A percentile compares a stretch with the other conserved stretches of the same genome.
These are phyloP conservation scores for human (Homo sapiens) DNA, from an alignment of 2,113 vertebrate species.

Conservation along the genomic window DNA sequence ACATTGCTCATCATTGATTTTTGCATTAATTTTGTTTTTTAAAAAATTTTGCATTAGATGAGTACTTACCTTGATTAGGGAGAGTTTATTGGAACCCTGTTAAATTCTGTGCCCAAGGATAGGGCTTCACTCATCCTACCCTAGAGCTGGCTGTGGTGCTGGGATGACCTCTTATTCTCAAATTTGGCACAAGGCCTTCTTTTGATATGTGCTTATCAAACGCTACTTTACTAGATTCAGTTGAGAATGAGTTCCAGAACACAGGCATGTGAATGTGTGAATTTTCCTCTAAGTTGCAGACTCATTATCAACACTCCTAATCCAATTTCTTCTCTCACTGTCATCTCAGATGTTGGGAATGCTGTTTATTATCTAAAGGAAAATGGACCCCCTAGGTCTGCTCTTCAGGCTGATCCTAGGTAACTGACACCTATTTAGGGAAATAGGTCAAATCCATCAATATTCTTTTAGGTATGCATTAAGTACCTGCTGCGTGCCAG, in stretches of 20 bases:
- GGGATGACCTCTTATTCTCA: background rate
- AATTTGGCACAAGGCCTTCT: background rate
- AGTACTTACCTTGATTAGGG: background rate
- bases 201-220: background rate
- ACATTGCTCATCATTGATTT: constrained; percentile 19
- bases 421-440: background rate
- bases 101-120: background rate
- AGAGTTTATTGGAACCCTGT: background rate
- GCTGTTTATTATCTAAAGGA: constrained; percentile 3
- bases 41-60: background rate
- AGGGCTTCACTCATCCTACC: background rate
- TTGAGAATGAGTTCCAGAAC: background rate
- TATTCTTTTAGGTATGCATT: background rate
- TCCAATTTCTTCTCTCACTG: background rate
- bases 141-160: fast-evolving
- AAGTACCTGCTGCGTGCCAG: background rate
- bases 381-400: background rate
- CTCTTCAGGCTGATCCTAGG: background rate
- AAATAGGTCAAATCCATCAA: background rate
- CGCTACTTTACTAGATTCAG: background rate
- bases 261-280: background rate
- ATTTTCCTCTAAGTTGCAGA: background rate
- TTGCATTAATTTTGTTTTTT: background rate
- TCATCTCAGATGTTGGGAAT: constrained; percentile 15
- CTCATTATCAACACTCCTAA: background rate